Conservation (phyloP, 2,113 vertebrate species). For the Leptosomus discolor region DNA sequence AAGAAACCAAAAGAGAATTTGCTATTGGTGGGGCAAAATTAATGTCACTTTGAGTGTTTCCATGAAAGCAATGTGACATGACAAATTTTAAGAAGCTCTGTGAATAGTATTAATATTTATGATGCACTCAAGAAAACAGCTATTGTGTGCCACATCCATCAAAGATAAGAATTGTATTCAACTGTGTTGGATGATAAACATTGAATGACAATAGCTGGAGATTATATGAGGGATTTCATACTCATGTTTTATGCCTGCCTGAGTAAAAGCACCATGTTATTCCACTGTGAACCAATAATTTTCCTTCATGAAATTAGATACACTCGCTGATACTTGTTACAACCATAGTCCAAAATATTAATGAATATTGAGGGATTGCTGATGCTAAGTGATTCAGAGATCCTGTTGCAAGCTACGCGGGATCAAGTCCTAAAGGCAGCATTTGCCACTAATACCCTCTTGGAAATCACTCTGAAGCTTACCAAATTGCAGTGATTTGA, state of each 20-base stretch:
- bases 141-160: conserved; percentile 60
- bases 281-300: conserved; percentile 10
- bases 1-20: neutral
- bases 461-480: neutral
- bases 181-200: conserved; percentile 53
- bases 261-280: conserved; percentile 5
- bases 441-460: neutral
- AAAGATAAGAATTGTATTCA: conserved; percentile 47
- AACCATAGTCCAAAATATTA: neutral
- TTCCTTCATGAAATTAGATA: conserved; percentile 33
- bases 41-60: conserved; percentile 33
- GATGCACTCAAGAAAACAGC: conserved; percentile 49
- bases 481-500: neutral
- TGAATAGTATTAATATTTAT: conserved; percentile 73
- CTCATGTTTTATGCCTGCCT: conserved; percentile 8
- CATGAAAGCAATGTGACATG: conserved; percentile 35
- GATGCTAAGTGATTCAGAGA: neutral
- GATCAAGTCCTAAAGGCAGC: neutral
- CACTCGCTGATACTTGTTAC: neutral
- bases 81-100: conserved; percentile 47
- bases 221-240: conserved; percentile 40
- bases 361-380: neutral
- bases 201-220: conserved; percentile 58
- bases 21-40: neutral
- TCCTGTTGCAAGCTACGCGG: neutral